These are phyloP conservation scores for Drosophila insularis DNA, from an alignment of 1,140 invertebrate genomes.

Conservation along the genomic window DNA sequence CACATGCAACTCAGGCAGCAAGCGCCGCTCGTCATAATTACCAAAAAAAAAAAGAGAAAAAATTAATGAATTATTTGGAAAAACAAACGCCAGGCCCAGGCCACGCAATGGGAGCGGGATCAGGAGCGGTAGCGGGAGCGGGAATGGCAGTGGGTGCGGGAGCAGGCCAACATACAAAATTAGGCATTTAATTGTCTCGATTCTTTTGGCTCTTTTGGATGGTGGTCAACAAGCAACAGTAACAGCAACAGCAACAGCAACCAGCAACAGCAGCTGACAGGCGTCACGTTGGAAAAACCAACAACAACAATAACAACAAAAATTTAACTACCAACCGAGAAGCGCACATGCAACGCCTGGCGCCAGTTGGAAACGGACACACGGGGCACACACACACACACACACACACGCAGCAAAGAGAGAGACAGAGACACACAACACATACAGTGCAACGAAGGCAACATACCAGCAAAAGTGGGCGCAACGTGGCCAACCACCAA, in stretches of 20 bases:
- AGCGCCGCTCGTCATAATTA: slow-evolving; percentile 69
- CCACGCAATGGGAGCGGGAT: slow-evolving; percentile 21
- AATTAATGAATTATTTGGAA: slow-evolving; percentile 83
- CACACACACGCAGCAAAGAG: not conserved
- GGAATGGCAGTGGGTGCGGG: slow-evolving; percentile 19
- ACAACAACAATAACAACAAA: slow-evolving; percentile 46
- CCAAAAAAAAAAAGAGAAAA: slow-evolving; percentile 48
- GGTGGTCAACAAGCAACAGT: slow-evolving; percentile 34
- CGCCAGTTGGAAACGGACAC: slow-evolving; percentile 47
- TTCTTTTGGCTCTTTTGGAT: slow-evolving; percentile 20
- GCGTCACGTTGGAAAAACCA: slow-evolving; percentile 72
- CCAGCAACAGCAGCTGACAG: slow-evolving; percentile 63
- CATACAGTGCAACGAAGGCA: slow-evolving; percentile 23
- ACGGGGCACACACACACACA: slow-evolving; percentile 5
- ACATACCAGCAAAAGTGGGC: slow-evolving; percentile 55
- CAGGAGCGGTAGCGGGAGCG: slow-evolving; percentile 18
- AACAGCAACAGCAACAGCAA: slow-evolving; percentile 46
- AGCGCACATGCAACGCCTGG: slow-evolving; percentile 63
- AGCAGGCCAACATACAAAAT: slow-evolving; percentile 58
- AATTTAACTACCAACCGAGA: slow-evolving; percentile 68
- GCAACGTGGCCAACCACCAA: slow-evolving; percentile 70
- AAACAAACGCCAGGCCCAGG: slow-evolving; percentile 64
- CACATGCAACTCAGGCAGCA: slow-evolving; percentile 70
- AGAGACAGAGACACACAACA: not conserved
- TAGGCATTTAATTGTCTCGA: slow-evolving; percentile 79